Conservation (phyloP, 2,888 invertebrate genomes). For the Oscheius sp. region DNA sequence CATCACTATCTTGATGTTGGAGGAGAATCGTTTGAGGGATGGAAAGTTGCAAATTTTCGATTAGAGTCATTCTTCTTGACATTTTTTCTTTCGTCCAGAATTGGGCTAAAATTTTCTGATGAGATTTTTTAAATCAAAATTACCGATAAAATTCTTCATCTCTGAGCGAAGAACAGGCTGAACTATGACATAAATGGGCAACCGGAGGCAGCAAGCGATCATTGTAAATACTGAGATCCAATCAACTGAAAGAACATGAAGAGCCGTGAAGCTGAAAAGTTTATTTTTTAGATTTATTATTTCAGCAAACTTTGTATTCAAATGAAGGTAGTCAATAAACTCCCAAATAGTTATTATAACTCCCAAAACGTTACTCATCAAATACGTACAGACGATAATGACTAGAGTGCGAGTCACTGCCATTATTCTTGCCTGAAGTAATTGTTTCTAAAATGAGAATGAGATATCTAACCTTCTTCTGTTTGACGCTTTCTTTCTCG, state of each 20-base stretch:
- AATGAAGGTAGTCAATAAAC: constrained; percentile 37
- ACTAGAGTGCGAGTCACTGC: constrained; percentile 54
- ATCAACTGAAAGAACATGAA: constrained; percentile 56
- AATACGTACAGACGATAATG: constrained; percentile 56
- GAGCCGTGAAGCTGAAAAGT: constrained; percentile 41
- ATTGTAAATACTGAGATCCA: constrained; percentile 51
- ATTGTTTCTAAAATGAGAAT: neutral
- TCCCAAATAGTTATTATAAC: constrained; percentile 56
- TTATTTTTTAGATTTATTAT: neutral
- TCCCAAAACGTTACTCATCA: constrained; percentile 47
- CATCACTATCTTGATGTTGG: constrained; percentile 16
- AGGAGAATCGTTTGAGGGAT: constrained; percentile 15
- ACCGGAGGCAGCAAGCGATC: constrained; percentile 51
- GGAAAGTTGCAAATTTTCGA: constrained; percentile 23
- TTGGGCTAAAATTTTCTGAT: constrained; percentile 33
- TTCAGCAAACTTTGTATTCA: constrained; percentile 33
- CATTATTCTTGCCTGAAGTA: constrained; percentile 49
- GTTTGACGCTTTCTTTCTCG: constrained; percentile 51
- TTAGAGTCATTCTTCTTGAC: constrained; percentile 30
- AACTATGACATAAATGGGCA: constrained; percentile 55
- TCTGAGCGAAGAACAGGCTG: constrained; percentile 53
- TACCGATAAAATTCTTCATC: constrained; percentile 46
- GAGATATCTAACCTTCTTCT: constrained; percentile 41
- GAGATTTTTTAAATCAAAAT: constrained; percentile 5
- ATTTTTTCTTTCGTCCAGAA: constrained; percentile 29